These are phyloP conservation scores for Mnemiopsis leidyi DNA, from an alignment of 37 sponge, comb jelly and placozoan species.

Conservation along the genomic window DNA sequence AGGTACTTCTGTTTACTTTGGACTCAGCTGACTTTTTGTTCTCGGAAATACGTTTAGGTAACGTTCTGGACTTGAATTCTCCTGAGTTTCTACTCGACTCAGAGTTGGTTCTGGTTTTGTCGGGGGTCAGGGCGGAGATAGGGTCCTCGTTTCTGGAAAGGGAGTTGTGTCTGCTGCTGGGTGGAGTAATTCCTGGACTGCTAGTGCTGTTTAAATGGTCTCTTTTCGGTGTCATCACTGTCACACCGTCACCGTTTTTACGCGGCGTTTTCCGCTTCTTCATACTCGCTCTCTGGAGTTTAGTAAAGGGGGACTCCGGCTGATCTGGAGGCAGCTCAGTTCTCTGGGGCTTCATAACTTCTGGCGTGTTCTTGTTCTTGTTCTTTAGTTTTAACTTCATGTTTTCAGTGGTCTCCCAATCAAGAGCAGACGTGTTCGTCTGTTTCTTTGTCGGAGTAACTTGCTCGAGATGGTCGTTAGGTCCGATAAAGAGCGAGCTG, in stretches of 20 bases:
- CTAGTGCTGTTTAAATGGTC: background rate
- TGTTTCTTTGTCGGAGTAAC: background rate
- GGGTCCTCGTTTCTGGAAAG: background rate
- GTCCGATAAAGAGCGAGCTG: background rate
- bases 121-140: background rate
- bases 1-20: background rate
- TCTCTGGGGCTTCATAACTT: slow-evolving; percentile 38
- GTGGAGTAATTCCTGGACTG: background rate
- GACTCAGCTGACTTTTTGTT: background rate
- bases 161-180: background rate
- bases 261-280: background rate
- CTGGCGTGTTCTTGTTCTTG: background rate
- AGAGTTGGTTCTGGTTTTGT: background rate
- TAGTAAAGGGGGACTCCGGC: slow-evolving; percentile 4
- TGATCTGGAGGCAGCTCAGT: background rate
- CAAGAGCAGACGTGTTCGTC: background rate
- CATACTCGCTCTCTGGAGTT: slow-evolving; percentile 10
- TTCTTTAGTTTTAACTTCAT: slow-evolving; percentile 13
- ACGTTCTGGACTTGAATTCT: background rate
- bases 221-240: slow-evolving; percentile 10
- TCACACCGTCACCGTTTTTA: background rate
- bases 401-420: background rate
- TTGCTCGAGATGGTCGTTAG: background rate
- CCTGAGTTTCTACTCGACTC: background rate
- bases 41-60: background rate